Base-by-base conservation (phyloP, 2,888 invertebrate genomes). In the Smittia sp. region DNA sequence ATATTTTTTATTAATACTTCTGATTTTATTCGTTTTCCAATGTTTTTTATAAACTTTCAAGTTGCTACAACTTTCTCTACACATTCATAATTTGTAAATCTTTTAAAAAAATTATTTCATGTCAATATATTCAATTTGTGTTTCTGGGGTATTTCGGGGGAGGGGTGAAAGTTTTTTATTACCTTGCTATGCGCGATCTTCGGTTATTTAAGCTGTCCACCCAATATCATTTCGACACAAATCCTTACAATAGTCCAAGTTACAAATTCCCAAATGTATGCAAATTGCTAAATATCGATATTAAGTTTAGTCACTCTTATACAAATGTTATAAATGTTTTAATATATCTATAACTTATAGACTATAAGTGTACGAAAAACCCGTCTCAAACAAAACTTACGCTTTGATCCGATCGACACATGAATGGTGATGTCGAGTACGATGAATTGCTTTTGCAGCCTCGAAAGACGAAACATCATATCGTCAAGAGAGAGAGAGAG, bases 21-120 rank as follows among this genome's bases (percentile, higher is more conserved):
- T 13, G 63, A 27, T 63, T 63, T 63, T 63, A 63, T 41, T 46
- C n/a, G 24, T 39, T 39, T 66, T 15, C 13, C 27, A 66, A 24
- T 27, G 18, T 69, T 63, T 63, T 27, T 25, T 63, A 63, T 63
- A 63, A 63, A 63, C 63, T 63, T 58, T 63, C 63, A 63, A n/a
- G 63, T 63, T 52, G 54, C 69, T 69, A 68, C 68, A 68, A 46
- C 68, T 68, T 68, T 38, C 15, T 41, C 69, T 69, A 69, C 54
- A 69, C 69, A 69, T 54, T 54, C 46, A 69, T 69, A 69, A n/a
- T 25, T 69, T 69, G 69, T 69, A 69, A 69, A 69, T 69, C 54
- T 46, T 54, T 69, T 54, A 69, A 69, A 68, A 69, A 69, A 69
- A 41, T 67, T 24, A 41, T 67, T 41, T 46, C 67, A 39, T 41